Base-by-base conservation (phyloP, 2,797 vertebrate species). In the Falco naumanni region DNA sequence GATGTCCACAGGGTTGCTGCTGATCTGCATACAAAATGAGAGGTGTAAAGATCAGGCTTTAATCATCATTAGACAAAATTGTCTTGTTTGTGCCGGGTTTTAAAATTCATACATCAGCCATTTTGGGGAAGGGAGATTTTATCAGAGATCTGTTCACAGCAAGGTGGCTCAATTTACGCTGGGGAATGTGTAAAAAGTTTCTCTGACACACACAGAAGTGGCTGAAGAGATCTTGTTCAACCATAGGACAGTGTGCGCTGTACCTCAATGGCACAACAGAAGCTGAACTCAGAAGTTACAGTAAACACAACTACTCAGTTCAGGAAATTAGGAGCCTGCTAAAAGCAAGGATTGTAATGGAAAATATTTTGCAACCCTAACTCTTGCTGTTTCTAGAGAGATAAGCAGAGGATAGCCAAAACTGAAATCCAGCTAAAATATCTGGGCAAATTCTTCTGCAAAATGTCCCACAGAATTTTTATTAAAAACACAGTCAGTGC, bases 301-400 rank as follows among this genome's bases (percentile, higher is more conserved):
- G 72, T 76, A 89, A 92, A 84, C 53, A 80, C 56, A 91, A 85
- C 19, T 37, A 74, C 64, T 69, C 48, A 76, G 84, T 59, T 92
- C 59, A 85, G 79, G 57, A 94, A 92, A 87, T 57, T 29, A 78
- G 68, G 78, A 90, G 88, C 33, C 92, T 90, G 45, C 37, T 77
- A 84, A 93, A 93, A 95, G 41, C 71, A 74, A 93, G 78, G 65
- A 95, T 72, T 72, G 43, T 71, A 65, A 94, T 94, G 95, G 95
- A 97, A 96, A 96, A 95, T 78, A 84, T 93, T 96, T 95, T 94
- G 86, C 75, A 96, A 89, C 71, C 34, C 68, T 65, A 80, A 87
- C 41, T 93, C 78, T 92, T 75, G 84, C 61, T 91, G 69, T 93
- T 97, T 97, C 89, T 94, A 90, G 95, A 96, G 88, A 96, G 93